phyloP scores from a whole-genome alignment of 2,797 vertebrate genomes.

The Odontamblyopus rebecca region DNA sequence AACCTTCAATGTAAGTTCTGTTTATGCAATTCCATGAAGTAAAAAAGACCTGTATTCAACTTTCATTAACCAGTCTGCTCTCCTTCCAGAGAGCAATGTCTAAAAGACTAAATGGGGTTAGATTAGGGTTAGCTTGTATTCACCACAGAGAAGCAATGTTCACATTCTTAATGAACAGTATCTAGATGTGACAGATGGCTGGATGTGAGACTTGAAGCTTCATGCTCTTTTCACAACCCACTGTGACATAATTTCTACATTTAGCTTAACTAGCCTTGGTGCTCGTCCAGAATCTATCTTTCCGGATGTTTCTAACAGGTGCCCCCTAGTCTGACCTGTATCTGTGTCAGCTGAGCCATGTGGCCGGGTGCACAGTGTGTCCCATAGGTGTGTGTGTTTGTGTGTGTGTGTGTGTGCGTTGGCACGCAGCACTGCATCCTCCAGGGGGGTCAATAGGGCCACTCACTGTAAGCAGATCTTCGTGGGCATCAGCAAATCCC shows the following conservation, averaged over 20 bases:
- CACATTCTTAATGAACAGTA: neutral
- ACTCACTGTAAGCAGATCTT: constrained; percentile 75
- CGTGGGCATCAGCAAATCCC: constrained; percentile 67
- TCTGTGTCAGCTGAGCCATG: constrained; percentile 66
- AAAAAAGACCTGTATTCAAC: neutral
- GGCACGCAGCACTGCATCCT: constrained; percentile 61
- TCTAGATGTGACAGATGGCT: neutral
- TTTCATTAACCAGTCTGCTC: neutral
- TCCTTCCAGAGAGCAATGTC: neutral
- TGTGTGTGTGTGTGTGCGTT: constrained; percentile 24
- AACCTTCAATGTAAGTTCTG: neutral
- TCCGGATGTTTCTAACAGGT: constrained; percentile 64
- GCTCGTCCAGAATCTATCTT: constrained; percentile 44
- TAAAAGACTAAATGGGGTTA: neutral
- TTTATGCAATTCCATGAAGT: neutral
- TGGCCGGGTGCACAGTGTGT: constrained; percentile 36
- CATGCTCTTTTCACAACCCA: constrained; percentile 1
- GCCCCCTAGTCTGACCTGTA: constrained; percentile 50
- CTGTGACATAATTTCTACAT: constrained; percentile 14
- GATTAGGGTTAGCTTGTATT: neutral
- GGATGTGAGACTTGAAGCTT: neutral
- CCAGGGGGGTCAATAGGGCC: constrained; percentile 59
- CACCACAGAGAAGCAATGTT: neutral
- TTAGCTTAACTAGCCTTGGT: constrained; percentile 8
- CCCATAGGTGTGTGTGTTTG: neutral